phyloP scores from a whole-genome alignment of 2,888 invertebrate genomes.

The Plebejus argus region DNA sequence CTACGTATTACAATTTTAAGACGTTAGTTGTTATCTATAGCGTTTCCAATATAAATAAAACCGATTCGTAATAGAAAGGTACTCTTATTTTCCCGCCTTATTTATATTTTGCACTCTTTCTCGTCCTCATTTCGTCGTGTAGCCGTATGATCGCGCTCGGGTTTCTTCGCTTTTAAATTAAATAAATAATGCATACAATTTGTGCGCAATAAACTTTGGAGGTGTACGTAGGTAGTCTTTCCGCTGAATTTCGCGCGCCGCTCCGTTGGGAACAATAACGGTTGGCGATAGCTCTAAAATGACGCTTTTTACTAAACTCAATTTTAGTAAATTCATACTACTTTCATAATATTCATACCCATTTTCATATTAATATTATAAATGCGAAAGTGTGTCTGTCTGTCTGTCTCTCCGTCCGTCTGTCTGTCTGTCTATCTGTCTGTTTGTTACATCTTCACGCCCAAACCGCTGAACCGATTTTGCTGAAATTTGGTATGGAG shows the following conservation, averaged over 20 bases:
- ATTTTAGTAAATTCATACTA: neutral
- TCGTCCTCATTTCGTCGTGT: slow-evolving; percentile 57
- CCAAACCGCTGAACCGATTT: too few species aligned
- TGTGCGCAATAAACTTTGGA: slow-evolving; percentile 76
- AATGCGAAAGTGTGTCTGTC: too few species aligned
- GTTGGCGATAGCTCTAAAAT: slow-evolving; percentile 57
- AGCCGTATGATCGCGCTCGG: slow-evolving; percentile 64
- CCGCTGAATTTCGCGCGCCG: slow-evolving; percentile 67
- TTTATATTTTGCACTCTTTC: slow-evolving; percentile 52
- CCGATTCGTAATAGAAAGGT: slow-evolving; percentile 25
- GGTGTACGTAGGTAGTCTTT: slow-evolving; percentile 67
- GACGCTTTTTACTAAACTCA: slow-evolving; percentile 35
- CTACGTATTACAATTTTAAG: too few species aligned
- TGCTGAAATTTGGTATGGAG: too few species aligned
- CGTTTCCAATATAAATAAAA: slow-evolving; percentile 23
- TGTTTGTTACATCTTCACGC: too few species aligned
- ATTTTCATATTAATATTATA: too few species aligned
- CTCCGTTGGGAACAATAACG: slow-evolving; percentile 72
- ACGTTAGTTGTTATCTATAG: neutral
- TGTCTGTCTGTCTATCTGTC: too few species aligned
- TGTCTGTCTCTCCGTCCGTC: too few species aligned
- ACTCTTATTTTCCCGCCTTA: slow-evolving; percentile 39
- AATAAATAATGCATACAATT: slow-evolving; percentile 80
- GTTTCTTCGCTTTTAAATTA: slow-evolving; percentile 80
- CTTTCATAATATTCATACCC: too few species aligned